These are phyloP conservation scores for Gopherus flavomarginatus DNA, from an alignment of 2,113 vertebrate genomes.

Conservation along the genomic window DNA sequence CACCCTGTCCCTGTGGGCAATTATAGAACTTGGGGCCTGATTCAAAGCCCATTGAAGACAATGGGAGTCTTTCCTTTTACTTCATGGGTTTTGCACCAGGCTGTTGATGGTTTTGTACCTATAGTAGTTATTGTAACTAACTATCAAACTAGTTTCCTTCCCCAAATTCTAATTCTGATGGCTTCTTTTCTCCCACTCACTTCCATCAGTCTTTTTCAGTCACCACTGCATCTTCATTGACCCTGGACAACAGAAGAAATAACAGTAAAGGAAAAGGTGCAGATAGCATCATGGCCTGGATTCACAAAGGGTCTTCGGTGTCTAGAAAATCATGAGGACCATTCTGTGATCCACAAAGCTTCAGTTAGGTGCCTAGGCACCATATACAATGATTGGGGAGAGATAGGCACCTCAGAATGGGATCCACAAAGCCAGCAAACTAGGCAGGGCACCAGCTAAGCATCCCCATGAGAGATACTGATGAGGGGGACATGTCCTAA, in stretches of 20 bases:
- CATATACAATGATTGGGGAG: not conserved
- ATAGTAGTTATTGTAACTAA: not conserved
- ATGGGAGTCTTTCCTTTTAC: not conserved
- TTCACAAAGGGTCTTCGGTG: not conserved
- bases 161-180: not conserved
- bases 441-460: not conserved
- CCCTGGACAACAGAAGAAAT: not conserved
- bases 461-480: not conserved
- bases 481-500: not conserved
- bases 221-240: fast-evolving
- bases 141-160: not conserved
- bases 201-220: fast-evolving
- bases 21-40: not conserved
- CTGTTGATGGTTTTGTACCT: not conserved
- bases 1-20: fast-evolving
- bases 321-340: not conserved
- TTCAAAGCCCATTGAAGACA: not conserved
- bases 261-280: not conserved
- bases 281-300: not conserved
- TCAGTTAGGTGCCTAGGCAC: not conserved
- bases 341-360: not conserved
- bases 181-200: not conserved
- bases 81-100: not conserved
- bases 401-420: not conserved
- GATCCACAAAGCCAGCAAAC: not conserved